These are phyloP conservation scores for Willowsia nigromaculata DNA, from an alignment of 2,888 invertebrate genomes.

Conservation along the genomic window DNA sequence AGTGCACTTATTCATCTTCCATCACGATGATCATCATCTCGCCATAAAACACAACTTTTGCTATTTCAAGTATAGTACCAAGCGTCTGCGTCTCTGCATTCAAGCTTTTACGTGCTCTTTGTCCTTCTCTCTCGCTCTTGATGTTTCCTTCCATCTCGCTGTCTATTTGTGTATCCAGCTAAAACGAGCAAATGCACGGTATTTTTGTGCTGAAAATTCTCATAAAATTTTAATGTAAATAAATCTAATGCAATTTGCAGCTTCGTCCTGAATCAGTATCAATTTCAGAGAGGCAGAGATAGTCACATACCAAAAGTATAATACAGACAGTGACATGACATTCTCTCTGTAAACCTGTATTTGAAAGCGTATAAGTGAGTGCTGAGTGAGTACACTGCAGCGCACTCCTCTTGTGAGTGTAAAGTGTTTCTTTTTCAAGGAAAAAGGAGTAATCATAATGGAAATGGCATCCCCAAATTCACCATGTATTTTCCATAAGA, in stretches of 20 bases:
- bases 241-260: constrained; percentile 69
- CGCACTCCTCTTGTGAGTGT: not conserved
- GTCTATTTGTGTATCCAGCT: not conserved
- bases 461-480: not conserved
- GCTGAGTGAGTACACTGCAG: not conserved
- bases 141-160: not conserved
- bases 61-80: not conserved
- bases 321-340: not conserved
- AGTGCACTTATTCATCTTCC: constrained; percentile 32
- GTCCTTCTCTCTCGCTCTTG: constrained; percentile 11
- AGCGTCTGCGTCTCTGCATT: not conserved
- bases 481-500: constrained; percentile 18
- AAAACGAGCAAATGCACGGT: not conserved
- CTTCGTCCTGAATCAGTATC: constrained; percentile 34
- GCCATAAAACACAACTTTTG: not conserved
- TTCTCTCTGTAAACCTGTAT: not conserved
- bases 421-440: constrained; percentile 40
- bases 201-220: constrained; percentile 16
- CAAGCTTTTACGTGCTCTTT: constrained; percentile 10
- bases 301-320: not conserved
- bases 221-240: constrained; percentile 62
- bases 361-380: too few species aligned
- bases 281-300: constrained; percentile 19
- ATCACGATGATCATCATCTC: not conserved
- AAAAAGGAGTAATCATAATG: constrained; percentile 29